Conservation (phyloP, 2,888 invertebrate genomes). For the Exocentrus adspersus region DNA sequence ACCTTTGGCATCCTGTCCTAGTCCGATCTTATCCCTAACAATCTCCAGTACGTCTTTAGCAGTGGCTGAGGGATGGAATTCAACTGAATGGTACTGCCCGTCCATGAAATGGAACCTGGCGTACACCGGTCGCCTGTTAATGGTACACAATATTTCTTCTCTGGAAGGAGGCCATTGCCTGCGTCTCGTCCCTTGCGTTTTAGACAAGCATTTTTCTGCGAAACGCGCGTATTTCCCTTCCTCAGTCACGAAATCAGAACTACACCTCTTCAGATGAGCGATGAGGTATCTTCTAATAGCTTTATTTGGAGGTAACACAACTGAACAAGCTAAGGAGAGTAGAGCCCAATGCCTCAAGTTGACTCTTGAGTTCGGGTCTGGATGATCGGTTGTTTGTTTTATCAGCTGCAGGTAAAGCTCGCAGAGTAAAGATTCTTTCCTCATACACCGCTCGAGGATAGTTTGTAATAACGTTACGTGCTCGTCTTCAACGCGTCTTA, state of each 20-base stretch:
- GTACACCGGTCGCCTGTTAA: conserved; percentile 89
- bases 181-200: conserved; percentile 78
- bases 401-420: conserved; percentile 92
- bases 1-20: conserved; percentile 75
- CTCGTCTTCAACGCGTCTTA: conserved; percentile 84
- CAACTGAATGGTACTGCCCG: conserved; percentile 93
- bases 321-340: conserved; percentile 80
- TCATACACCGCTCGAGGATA: conserved; percentile 90
- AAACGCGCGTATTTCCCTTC: conserved; percentile 92
- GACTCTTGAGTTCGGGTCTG: conserved; percentile 87
- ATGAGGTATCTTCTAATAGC: conserved; percentile 86
- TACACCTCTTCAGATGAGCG: conserved; percentile 88
- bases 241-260: conserved; percentile 88
- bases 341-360: conserved; percentile 93
- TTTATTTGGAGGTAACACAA: conserved; percentile 88
- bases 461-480: conserved; percentile 89
- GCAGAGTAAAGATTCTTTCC: conserved; percentile 86
- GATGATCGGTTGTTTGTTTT: conserved; percentile 91
- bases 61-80: conserved; percentile 94
- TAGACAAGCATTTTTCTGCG: conserved; percentile 85
- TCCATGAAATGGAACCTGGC: conserved; percentile 93
- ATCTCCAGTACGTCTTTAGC: conserved; percentile 89
- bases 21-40: conserved; percentile 89
- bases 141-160: conserved; percentile 92
- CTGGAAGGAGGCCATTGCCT: conserved; percentile 91